These are phyloP conservation scores for Oriolus oriolus DNA, from an alignment of 2,113 vertebrate species.

Conservation along the genomic window DNA sequence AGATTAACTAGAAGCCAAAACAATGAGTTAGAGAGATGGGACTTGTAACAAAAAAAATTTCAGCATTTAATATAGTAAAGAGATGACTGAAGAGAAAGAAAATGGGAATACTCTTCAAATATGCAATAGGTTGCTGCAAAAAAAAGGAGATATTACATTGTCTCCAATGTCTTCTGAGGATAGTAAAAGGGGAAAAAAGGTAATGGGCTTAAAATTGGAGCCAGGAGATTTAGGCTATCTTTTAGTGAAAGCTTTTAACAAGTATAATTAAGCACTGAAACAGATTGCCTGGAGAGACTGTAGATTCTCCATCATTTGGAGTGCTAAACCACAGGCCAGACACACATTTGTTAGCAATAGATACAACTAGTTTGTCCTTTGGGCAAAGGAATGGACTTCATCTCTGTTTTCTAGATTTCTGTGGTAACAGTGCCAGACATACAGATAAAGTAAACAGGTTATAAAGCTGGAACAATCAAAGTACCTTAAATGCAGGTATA, in stretches of 20 bases:
- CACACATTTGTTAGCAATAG: neutral
- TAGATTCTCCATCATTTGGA: neutral
- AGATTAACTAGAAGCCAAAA: neutral
- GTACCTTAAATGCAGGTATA: neutral
- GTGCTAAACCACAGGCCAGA: neutral
- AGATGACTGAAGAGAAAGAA: neutral
- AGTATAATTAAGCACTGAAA: neutral
- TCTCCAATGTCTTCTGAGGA: neutral
- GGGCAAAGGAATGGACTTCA: neutral
- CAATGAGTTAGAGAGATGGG: neutral
- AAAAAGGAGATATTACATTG: neutral
- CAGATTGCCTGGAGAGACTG: neutral
- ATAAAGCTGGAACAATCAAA: neutral
- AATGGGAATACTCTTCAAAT: neutral
- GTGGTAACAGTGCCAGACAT: neutral
- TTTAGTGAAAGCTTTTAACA: constrained; percentile 1
- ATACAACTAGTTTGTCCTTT: neutral
- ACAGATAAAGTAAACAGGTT: neutral
- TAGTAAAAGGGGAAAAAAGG: neutral
- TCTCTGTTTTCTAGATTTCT: neutral
- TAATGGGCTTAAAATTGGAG: neutral
- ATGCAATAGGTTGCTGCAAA: neutral
- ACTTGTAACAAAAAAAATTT: neutral
- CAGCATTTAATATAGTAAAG: neutral
- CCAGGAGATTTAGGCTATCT: neutral